These are phyloP conservation scores for Poeciliopsis prolifica DNA, from an alignment of 2,113 vertebrate species.

Conservation along the genomic window DNA sequence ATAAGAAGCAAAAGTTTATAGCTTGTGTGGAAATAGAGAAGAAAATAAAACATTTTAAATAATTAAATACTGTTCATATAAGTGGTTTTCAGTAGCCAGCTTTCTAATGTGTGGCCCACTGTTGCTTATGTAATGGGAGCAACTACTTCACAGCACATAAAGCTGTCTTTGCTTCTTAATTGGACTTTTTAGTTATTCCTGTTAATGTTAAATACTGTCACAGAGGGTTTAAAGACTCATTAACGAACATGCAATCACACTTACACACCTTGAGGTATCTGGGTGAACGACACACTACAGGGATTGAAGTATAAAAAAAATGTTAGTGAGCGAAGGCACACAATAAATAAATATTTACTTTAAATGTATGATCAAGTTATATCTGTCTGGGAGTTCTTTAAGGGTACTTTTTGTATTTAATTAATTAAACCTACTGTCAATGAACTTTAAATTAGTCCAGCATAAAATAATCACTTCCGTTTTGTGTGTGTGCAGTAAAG, in stretches of 20 bases:
- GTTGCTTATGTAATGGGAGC: conserved; percentile 32
- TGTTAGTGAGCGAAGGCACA: conserved; percentile 21
- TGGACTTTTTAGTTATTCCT: conserved; percentile 80
- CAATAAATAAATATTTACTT: conserved; percentile 77
- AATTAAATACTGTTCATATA: conserved; percentile 6
- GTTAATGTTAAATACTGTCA: conserved; percentile 81
- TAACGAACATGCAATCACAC: conserved; percentile 57
- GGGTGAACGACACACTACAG: conserved; percentile 34
- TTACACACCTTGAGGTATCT: conserved; percentile 55
- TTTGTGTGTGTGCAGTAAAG: conserved; percentile 16
- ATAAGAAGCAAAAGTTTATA: no score
- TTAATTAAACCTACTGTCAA: conserved; percentile 83
- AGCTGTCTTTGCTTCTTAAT: conserved; percentile 68
- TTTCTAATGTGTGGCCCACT: conserved; percentile 10
- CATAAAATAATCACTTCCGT: conserved; percentile 82
- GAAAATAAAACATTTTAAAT: not conserved
- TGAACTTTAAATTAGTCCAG: conserved; percentile 86
- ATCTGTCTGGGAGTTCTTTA: conserved; percentile 73
- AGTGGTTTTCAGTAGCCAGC: conserved; percentile 6
- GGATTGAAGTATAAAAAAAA: conserved; percentile 7
- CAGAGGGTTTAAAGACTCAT: conserved; percentile 76
- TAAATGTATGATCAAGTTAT: conserved; percentile 72
- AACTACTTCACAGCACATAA: conserved; percentile 39
- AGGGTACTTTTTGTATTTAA: conserved; percentile 82
- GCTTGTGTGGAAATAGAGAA: no score